These are phyloP conservation scores for Rotaria magnacalcarata DNA, from an alignment of 2,888 invertebrate genomes.

Conservation along the genomic window DNA sequence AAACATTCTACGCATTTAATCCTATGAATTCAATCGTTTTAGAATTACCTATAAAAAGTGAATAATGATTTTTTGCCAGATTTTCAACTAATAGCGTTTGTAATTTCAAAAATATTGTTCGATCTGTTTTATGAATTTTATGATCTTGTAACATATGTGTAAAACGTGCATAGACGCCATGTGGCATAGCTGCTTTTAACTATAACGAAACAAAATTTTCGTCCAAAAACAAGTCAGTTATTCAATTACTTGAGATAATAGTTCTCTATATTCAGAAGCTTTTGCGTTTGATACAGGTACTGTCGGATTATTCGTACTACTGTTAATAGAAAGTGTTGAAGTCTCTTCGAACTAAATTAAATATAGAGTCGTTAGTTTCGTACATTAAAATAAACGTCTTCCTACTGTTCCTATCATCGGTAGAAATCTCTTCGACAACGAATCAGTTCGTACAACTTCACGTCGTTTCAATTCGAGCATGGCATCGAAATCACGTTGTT, in stretches of 20 bases:
- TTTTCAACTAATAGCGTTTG: not conserved
- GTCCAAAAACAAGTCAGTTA: not conserved
- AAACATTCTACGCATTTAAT: not conserved
- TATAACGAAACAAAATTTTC: not conserved
- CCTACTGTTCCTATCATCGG: not conserved
- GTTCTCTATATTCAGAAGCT: not conserved
- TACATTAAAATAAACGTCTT: not conserved
- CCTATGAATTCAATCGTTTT: not conserved
- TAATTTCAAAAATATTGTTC: not conserved
- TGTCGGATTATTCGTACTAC: not conserved
- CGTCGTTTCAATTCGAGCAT: not conserved
- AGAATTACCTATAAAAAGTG: not conserved
- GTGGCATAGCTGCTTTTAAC: not conserved
- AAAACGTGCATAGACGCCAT: not conserved
- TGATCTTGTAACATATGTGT: constrained; percentile 21
- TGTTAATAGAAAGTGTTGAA: not conserved
- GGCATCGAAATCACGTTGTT: constrained; percentile 5
- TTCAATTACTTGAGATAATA: not conserved
- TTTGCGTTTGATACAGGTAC: not conserved
- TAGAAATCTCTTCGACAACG: not conserved
- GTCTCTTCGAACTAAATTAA: not conserved
- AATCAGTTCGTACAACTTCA: not conserved
- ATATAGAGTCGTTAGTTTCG: not conserved
- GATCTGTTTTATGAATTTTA: constrained; percentile 7
- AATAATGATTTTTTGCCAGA: not conserved